Evolutionary conservation across 2,113 vertebrate species (phyloP), one percentile per base, ranked within the genome.

Genomic region (Mormyrus iriodes): DNA sequence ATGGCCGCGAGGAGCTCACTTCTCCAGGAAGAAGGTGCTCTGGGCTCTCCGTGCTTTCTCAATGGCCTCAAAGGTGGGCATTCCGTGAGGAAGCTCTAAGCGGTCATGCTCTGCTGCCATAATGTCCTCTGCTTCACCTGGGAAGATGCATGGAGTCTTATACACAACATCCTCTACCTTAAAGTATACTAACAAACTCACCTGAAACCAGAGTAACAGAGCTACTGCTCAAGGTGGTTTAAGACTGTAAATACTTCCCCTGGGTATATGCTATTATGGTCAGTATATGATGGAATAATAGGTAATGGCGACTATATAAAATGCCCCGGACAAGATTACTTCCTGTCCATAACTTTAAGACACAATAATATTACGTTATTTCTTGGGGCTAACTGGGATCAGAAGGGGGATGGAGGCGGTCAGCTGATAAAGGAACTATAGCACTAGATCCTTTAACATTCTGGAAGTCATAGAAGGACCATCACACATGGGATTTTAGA

Each of bases 41-140:
- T 94, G 95, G 87, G 96, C 96, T 85, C 92, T 93, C 27, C 97
- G 96, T 13, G 94, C 94, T 92, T 98, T 97, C 94, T 99, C 97
- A 88, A 98, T 93, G 92, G 93, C 95, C 88, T 98, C 96, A 21
- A 95, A 97, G 19, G 95, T 97, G 2, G 97, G 94, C 0, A 91
- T 89, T 90, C 97, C 97, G 19, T 94, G 94, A 4, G 97, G 97
- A 39, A 97, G 79, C 89, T 96, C 92, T 90, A 98, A 88, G 6
- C 94, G 94, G 51, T 91, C 89, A 0, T 53, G 92, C 65, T 98
- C 94, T 44, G 94, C 93, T 2, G 92, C 93, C 93, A 98, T 84
- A 93, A 98, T 95, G 85, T 94, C 93, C 92, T 98, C 97, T 2
- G 97, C 98, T 94, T 97, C 96, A 88, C 92, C 97, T 98, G 90